Conservation (phyloP, 2,113 vertebrate species). For the Chlorodrepanis virens region DNA sequence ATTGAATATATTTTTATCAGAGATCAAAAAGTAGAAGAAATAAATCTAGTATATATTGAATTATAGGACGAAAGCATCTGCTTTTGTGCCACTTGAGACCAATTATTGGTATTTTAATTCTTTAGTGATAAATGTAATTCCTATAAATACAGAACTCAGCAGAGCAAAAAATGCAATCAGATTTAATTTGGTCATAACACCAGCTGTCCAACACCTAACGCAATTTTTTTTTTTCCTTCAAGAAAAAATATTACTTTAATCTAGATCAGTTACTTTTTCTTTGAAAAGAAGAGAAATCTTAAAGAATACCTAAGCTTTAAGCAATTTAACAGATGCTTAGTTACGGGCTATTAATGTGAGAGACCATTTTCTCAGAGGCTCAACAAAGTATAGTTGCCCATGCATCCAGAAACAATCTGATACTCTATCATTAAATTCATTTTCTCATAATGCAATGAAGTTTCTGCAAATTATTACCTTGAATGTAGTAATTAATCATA, state of each 20-base stretch:
- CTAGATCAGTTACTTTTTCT: background rate
- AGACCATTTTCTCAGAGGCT: background rate
- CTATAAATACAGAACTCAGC: accelerated
- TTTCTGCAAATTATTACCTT: background rate
- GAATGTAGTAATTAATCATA: background rate
- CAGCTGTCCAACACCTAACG: background rate
- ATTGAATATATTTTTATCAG: background rate
- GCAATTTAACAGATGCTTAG: background rate
- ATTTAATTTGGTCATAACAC: background rate
- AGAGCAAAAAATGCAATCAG: background rate
- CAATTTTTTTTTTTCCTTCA: background rate
- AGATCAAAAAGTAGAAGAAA: background rate
- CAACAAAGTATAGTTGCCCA: background rate
- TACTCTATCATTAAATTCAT: background rate
- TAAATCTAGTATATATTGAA: background rate
- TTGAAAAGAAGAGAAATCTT: background rate
- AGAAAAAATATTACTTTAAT: background rate
- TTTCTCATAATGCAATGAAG: background rate
- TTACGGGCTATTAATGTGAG: background rate
- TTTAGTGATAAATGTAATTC: background rate
- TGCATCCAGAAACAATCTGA: background rate
- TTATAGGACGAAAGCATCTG: background rate
- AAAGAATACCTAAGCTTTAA: background rate
- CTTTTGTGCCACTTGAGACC: background rate
- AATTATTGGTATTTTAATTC: background rate